Percentiles rank a stretch among this genome's conserved stretches.
Conservation (phyloP, 2,888 invertebrate genomes). For the Cecidostiba fungosa region DNA sequence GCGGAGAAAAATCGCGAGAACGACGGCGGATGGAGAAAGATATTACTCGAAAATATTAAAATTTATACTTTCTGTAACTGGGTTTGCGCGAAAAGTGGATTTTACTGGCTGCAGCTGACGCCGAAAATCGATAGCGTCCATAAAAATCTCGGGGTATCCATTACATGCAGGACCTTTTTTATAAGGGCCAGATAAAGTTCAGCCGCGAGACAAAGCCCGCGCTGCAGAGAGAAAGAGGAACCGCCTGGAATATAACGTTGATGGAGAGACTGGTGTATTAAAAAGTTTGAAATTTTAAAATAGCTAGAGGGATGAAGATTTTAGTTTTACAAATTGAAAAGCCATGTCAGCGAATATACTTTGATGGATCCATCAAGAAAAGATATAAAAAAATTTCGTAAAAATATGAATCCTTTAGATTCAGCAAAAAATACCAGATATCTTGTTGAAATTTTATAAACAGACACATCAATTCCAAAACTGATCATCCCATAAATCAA, state of each 20-base stretch:
- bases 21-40: background rate
- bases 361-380: background rate
- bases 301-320: background rate
- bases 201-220: background rate
- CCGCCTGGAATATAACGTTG: too few relatives aligned
- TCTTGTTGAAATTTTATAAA: too few relatives aligned
- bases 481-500: background rate
- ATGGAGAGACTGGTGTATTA: background rate
- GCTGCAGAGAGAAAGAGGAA: too few relatives aligned
- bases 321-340: background rate
- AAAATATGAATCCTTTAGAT: background rate
- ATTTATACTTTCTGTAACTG: background rate
- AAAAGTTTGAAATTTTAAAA: background rate
- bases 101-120: slow-evolving; percentile 8
- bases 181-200: background rate
- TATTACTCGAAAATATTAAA: background rate
- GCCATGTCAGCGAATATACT: background rate
- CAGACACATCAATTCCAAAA: too few relatives aligned
- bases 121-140: slow-evolving; percentile 4
- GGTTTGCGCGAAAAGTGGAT: background rate
- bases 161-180: background rate
- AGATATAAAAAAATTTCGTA: background rate
- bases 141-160: slow-evolving; percentile 8
- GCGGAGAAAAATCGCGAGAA: background rate
- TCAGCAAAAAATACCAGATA: too few relatives aligned